Evolutionary conservation across 2,113 vertebrate genomes (phyloP).

Genomic region (Pyrgilauda ruficollis): DNA sequence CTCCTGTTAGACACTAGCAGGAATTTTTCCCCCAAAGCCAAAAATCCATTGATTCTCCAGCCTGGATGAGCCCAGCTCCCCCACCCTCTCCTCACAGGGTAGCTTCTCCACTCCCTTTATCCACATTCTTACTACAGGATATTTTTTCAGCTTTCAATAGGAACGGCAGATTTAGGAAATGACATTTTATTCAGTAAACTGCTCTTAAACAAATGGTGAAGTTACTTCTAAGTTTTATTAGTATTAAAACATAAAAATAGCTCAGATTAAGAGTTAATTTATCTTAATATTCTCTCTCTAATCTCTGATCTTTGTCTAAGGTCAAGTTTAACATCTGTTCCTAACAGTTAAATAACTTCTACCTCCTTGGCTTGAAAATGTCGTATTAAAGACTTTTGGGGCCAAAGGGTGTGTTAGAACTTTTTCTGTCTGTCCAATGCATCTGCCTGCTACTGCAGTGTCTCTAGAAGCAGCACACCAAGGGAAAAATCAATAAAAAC

Average conservation of each 20-base stretch:
- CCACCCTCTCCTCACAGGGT: background rate
- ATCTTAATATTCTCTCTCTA: background rate
- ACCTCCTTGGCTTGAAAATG: background rate
- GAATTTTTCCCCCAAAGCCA: background rate
- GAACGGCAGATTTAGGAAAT: background rate
- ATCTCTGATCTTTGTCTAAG: background rate
- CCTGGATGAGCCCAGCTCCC: background rate
- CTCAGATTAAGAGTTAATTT: background rate
- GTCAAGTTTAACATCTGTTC: background rate
- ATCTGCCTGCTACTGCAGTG: background rate
- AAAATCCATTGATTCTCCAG: background rate
- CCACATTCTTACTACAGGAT: background rate
- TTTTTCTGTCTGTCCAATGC: background rate
- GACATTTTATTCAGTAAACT: background rate
- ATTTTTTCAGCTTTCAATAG: background rate
- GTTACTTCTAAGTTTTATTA: background rate
- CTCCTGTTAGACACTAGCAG: background rate
- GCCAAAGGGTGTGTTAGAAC: background rate
- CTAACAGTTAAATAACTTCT: background rate
- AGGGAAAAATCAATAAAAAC: conserved; percentile 22
- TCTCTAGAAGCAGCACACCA: conserved; percentile 17
- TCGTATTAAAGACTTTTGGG: background rate
- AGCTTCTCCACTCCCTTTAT: background rate
- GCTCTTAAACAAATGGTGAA: background rate
- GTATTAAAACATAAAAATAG: background rate